Base-by-base conservation (phyloP, 2,888 invertebrate genomes). In the Malthinus seriepunctatus region DNA sequence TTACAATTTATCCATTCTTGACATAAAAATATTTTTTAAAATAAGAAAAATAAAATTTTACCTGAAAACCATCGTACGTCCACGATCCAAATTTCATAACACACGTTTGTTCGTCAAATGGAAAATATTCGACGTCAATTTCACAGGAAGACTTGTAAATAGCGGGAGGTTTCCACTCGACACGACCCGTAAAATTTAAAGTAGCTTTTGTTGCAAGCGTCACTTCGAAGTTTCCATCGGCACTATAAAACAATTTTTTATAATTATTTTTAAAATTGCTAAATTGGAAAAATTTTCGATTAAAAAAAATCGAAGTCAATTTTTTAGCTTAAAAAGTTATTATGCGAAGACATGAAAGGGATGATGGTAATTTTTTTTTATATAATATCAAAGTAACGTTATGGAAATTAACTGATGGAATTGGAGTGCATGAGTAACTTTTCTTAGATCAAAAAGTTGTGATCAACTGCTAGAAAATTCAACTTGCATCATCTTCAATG, bases 101-200 rank as follows among this genome's bases (percentile, higher is more conserved):
- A 79, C 92, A 92, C 60, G 91, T 90, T 77, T 92, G 92, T 77
- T 91, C 90, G 78, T 91, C 91, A 78, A 91, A 91, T 31, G 91
- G 91, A 78, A 91, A 91, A 79, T 90, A 91, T 78, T 91, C 90
- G 63, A 91, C 90, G 81, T 91, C 90, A 73, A 91, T 91, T 80
- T 91, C 90, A 76, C 91, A 91, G 73, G 90, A 90, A 78, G 92
- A 93, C 82, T 94, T 91, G 82, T 93, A 94, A 75, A 95, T 93
- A 69, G 93, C 94, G 35, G 95, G 95, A 55, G 95, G 95, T 73
- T 92, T 91, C 93, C 93, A 93, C 72, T 90, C 90, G 52, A 94
- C 92, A 69, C 87, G 85, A 56, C 93, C 93, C 50, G 89, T 89
- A 76, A 86, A 88, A 79, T 90, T 89, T 46, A 91, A 81, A 60